These are phyloP conservation scores for Lycocerus yunnanus DNA, from an alignment of 2,888 invertebrate species.

Conservation along the genomic window DNA sequence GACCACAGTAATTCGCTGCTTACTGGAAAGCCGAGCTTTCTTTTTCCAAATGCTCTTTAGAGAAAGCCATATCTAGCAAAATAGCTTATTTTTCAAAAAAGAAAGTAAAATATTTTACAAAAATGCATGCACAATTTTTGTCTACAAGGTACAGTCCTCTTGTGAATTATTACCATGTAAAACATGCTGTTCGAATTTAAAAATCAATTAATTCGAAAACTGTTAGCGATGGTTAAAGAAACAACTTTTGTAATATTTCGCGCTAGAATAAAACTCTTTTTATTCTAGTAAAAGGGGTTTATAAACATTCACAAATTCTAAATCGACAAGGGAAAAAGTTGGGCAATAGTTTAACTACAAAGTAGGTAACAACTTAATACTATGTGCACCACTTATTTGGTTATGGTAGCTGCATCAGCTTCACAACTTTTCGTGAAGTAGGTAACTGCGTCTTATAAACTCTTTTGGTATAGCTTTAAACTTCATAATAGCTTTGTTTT, in stretches of 20 bases:
- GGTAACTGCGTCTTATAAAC: neutral
- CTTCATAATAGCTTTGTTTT: neutral
- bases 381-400: neutral
- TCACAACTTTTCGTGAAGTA: neutral
- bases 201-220: neutral
- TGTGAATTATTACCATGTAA: neutral
- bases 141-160: neutral
- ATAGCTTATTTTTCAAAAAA: neutral
- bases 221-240: neutral
- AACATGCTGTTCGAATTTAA: neutral
- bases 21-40: neutral
- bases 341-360: neutral
- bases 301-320: neutral
- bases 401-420: neutral
- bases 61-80: neutral
- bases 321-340: neutral
- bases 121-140: neutral
- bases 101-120: too few relatives aligned
- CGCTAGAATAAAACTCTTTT: neutral
- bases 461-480: neutral
- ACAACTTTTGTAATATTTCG: neutral
- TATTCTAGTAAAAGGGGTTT: neutral
- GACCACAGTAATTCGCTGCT: neutral
- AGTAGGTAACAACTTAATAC: neutral
- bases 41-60: too few relatives aligned